Base-by-base conservation (phyloP, 2,113 vertebrate species). In the Gymnogyps californianus region DNA sequence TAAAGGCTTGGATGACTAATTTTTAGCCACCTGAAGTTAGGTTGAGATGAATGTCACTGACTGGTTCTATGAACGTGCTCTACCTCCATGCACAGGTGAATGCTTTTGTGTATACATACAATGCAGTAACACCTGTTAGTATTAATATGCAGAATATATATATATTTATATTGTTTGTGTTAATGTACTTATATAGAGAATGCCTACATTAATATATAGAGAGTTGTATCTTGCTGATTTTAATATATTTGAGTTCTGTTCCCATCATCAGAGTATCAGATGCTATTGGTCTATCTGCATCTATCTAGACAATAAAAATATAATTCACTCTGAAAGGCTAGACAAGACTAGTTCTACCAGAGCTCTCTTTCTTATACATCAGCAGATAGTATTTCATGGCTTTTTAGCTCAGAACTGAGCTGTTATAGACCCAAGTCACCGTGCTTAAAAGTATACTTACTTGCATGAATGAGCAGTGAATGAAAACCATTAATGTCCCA, bases 401-500 rank as follows among this genome's bases (percentile, higher is more conserved):
- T 97, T 98, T 98, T 98, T 98, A 96, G 96, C 96, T 91, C 90
- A 62, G 91, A 97, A 97, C 92, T 38, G 38, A 94, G 91, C 95
- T 87, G 94, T 88, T 74, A 66, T 14, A 94, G 85, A 91, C 95
- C 94, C 70, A 83, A 90, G 95, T 95, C 94, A 93, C 88, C 44
- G 12, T 93, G 96, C 96, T 95, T 96, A 93, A 96, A 97, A 91
- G 86, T 93, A 71, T 82, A 93, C 95, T 98, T 97, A 97, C 83
- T 85, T 80, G 96, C 98, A 93, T 95, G 97, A 98, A 93, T 87
- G 93, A 97, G 85, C 97, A 94, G 82, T 95, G 98, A 97, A 91
- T 96, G 94, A 97, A 98, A 97, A 69, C 96, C 78, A 90, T 98
- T 95, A 96, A 94, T 83, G 96, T 83, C 94, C 92, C 58, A 8